Conservation (phyloP, 2,113 vertebrate genomes). For the Dendropsophus ebraccatus region DNA sequence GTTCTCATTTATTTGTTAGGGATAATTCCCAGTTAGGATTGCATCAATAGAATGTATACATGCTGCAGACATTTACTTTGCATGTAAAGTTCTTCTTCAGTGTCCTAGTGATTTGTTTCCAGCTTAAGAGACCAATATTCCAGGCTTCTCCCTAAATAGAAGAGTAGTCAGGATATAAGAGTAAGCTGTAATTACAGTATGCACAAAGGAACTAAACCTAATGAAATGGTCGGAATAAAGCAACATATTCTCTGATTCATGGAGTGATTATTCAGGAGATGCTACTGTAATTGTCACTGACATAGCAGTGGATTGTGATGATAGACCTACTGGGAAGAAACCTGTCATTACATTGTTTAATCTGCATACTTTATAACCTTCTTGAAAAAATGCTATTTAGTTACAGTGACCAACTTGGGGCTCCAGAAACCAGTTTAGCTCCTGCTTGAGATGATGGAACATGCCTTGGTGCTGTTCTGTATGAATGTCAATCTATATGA, state of each 20-base stretch:
- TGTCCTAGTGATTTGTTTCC: not conserved
- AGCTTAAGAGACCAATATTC: too few species aligned
- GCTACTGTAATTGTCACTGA: not conserved
- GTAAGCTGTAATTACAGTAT: not conserved
- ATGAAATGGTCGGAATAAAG: constrained; percentile 10
- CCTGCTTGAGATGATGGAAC: too few species aligned
- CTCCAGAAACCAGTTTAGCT: too few species aligned
- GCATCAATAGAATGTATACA: not conserved
- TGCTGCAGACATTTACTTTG: not conserved
- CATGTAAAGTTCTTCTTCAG: not conserved
- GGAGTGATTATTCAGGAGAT: not conserved
- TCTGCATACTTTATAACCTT: constrained; percentile 3
- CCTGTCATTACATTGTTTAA: not conserved
- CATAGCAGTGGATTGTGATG: not conserved
- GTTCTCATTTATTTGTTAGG: too few species aligned
- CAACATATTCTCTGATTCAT: not conserved
- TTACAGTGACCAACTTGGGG: not conserved
- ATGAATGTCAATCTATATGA: too few species aligned
- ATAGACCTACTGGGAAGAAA: not conserved
- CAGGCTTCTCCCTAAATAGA: not conserved
- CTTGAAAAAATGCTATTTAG: not conserved
- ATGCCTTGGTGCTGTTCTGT: too few species aligned
- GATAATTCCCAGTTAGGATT: not conserved
- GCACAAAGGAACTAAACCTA: not conserved
- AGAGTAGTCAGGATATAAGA: not conserved